These are phyloP conservation scores for Smittia sp. DNA, from an alignment of 2,888 invertebrate genomes.

Conservation along the genomic window DNA sequence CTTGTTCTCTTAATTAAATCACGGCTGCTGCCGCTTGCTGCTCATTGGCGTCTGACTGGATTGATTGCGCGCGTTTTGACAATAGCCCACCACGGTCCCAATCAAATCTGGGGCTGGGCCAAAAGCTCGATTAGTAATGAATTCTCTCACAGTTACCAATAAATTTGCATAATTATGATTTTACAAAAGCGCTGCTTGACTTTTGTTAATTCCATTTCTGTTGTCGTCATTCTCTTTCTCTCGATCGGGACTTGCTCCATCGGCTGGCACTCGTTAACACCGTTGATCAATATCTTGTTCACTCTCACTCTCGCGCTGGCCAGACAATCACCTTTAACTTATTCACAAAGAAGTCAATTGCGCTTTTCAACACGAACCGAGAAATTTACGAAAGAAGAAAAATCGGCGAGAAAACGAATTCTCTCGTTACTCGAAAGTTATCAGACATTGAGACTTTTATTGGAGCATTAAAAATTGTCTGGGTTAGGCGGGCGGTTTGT, in stretches of 20 bases:
- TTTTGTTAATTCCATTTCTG: neutral
- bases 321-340: neutral
- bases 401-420: neutral
- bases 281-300: neutral
- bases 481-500: conserved; percentile 1
- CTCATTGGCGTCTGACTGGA: too few species aligned
- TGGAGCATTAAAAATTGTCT: conserved; percentile 11
- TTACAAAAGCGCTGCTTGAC: neutral
- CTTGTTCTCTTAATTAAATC: too few species aligned
- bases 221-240: neutral
- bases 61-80: too few species aligned
- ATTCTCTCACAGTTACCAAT: conserved; percentile 1
- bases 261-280: neutral
- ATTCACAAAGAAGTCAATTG: neutral
- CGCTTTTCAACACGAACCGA: neutral
- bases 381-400: neutral
- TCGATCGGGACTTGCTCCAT: neutral
- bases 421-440: neutral
- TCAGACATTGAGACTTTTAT: neutral
- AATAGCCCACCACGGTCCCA: too few species aligned
- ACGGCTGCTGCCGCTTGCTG: too few species aligned
- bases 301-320: neutral
- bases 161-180: conserved; percentile 12
- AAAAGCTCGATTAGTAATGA: neutral
- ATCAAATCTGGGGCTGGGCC: neutral